Conservation (phyloP, 2,797 vertebrate genomes). For the Atherinosoma microstoma region DNA sequence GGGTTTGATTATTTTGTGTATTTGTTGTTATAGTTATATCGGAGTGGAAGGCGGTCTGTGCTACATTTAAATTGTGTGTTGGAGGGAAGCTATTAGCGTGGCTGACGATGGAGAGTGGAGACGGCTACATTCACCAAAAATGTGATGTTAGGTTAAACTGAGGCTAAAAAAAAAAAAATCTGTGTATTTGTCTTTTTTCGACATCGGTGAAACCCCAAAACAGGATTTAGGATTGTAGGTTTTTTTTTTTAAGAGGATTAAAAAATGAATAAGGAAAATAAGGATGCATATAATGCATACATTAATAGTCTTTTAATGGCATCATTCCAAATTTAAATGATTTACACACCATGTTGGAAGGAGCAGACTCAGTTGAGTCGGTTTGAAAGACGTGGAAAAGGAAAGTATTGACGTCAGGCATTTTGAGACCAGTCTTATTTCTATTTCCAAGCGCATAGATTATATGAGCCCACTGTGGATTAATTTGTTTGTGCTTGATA, state of each 20-base stretch:
- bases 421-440: neutral
- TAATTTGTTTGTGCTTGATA: neutral
- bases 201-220: too few relatives aligned
- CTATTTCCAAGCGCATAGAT: neutral
- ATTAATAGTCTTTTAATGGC: neutral
- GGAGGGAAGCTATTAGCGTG: slow-evolving; percentile 32
- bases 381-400: neutral
- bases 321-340: neutral
- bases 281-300: neutral
- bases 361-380: neutral
- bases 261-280: neutral
- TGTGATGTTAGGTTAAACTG: slow-evolving; percentile 4
- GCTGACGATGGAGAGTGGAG: slow-evolving; percentile 52
- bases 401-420: neutral
- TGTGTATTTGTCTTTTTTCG: too few relatives aligned
- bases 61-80: slow-evolving; percentile 10
- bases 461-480: neutral
- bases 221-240: too few relatives aligned
- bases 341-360: neutral
- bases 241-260: neutral
- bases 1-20: slow-evolving; percentile 38
- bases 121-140: slow-evolving; percentile 5
- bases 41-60: slow-evolving; percentile 17
- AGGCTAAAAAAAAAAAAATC: neutral
- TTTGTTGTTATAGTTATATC: slow-evolving; percentile 26